Evolutionary conservation across 2,888 invertebrate genomes (phyloP).

Genomic region (Cepaea hortensis): DNA sequence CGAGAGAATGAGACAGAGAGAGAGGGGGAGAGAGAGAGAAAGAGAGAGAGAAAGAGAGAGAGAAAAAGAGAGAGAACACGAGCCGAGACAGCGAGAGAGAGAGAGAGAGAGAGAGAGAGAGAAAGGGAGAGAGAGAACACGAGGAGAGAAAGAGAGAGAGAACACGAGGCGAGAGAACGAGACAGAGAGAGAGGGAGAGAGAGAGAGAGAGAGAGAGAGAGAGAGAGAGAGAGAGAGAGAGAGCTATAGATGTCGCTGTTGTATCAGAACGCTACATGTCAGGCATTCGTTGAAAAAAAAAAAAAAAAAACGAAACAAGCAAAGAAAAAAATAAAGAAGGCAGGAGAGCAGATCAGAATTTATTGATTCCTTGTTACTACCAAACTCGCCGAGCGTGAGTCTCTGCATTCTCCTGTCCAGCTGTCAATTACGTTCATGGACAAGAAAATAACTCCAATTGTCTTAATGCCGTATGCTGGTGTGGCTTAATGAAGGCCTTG

Average conservation of each 20-base stretch:
- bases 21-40: too few species aligned
- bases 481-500: neutral
- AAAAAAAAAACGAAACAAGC: neutral
- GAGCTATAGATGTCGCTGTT: neutral
- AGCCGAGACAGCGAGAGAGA: too few species aligned
- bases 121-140: too few species aligned
- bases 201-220: neutral
- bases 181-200: neutral
- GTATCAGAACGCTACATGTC: neutral
- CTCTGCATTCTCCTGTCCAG: neutral
- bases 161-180: too few species aligned
- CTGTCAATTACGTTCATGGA: slow-evolving; percentile 4
- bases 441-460: slow-evolving; percentile 1
- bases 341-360: neutral
- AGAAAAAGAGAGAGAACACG: too few species aligned
- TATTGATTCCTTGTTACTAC: slow-evolving; percentile 13
- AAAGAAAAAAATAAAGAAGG: neutral
- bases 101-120: too few species aligned
- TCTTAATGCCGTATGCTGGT: neutral
- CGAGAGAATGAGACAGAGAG: too few species aligned
- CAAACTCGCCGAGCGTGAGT: neutral
- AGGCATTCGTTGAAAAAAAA: neutral
- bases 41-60: too few species aligned
- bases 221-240: neutral
- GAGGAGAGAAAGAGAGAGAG: too few species aligned